Percentiles rank a stretch among this genome's conserved stretches.
Conservation (phyloP, 2,888 invertebrate species). For the Anoncus sp. region DNA sequence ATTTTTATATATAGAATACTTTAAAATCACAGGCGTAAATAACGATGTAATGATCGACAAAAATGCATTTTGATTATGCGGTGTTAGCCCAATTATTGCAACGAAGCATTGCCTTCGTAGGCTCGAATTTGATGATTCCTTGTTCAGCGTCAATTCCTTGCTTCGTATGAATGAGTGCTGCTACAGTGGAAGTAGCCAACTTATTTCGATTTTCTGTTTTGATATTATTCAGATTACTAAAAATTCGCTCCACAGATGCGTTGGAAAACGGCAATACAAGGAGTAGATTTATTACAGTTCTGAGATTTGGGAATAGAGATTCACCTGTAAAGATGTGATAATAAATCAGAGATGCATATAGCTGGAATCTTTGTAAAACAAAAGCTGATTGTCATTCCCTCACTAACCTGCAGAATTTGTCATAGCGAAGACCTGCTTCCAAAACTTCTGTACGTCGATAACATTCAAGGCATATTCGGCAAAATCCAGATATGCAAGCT, state of each 20-base stretch:
- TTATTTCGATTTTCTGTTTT: constrained; percentile 67
- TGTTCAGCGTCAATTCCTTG: constrained; percentile 47
- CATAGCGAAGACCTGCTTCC: no score
- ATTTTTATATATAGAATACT: no score
- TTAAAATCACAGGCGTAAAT: no score
- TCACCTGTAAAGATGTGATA: background rate
- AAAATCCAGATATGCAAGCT: constrained; percentile 60
- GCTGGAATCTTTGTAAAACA: no score
- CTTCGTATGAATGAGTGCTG: constrained; percentile 64
- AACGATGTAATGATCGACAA: no score
- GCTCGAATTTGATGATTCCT: constrained; percentile 56
- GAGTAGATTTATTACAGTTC: constrained; percentile 29
- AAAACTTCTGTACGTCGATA: no score
- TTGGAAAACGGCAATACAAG: constrained; percentile 66
- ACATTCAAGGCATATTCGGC: background rate
- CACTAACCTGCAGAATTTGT: no score
- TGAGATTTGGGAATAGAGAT: constrained; percentile 35
- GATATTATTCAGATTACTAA: constrained; percentile 66
- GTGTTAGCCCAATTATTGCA: background rate
- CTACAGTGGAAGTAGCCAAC: constrained; percentile 64
- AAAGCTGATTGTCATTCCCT: no score
- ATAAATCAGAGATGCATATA: no score
- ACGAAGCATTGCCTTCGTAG: constrained; percentile 53
- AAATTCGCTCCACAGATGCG: constrained; percentile 68
- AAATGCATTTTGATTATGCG: no score